Base-by-base conservation (phyloP, 2,888 invertebrate genomes). In the Lottia gigantea region DNA sequence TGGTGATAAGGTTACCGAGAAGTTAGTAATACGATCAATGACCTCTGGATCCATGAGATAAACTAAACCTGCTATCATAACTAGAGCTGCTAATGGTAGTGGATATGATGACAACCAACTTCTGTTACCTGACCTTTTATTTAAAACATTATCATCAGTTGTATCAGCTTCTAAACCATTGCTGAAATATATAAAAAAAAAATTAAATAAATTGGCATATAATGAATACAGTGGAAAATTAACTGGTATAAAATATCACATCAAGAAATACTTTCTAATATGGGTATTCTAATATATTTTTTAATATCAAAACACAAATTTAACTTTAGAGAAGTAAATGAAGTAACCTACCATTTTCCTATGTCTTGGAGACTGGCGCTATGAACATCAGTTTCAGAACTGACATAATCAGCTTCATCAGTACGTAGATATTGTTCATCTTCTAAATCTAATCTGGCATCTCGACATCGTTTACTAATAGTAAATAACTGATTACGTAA, bases 1-100 rank as follows among this genome's bases (percentile, higher is more conserved):
- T 7, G 95, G 94, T n/a, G 93, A 92, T 61, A 95, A 89, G 0
- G 93, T 93, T 82, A 94, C 91, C 67, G 93, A 92, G 76, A 94
- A 91, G 70, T 93, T 93, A 90, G 94, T 94, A 82, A 94, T 68
- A 23, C 76, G 76, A 45, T 80, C 78, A 55, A 83, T 72, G 47
- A 79, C 69, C 64, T 83, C 80, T 8, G 85, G 83, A 70, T 83
- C 82, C 66, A 80, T 76, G n/a, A 83, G 71, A 72, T 80, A 83
- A 49, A 79, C 75, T 14, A 85, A 74, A 23, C 83, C 85, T 12
- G 82, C 77, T 67, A 83, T 74, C 66, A 83, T 74, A 66, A 82
- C 79, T 31, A 83, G 72, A 0, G 81, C 83, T 16, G 82, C 74
- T 16, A 82, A 78, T 68, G 81, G 82, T 7, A 83, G 75, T 11